Evolutionary conservation across 1,140 invertebrate genomes (phyloP).

Genomic region (Drosophila sechellia): DNA sequence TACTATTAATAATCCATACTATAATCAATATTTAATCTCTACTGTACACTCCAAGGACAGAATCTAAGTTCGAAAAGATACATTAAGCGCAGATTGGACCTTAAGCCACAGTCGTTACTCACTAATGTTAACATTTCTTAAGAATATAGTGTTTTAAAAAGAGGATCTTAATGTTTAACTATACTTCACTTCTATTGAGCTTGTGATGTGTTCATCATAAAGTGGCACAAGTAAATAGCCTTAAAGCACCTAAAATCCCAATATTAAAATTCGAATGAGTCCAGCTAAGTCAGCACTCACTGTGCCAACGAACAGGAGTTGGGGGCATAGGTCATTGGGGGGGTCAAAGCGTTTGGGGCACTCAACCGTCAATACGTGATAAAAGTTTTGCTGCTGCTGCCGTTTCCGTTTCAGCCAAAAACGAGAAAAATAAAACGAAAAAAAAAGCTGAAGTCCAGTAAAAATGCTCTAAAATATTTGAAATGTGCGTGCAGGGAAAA

Average conservation of each 20-base stretch:
- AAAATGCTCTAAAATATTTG: constrained; percentile 78
- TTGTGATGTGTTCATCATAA: no score
- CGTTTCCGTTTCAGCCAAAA: constrained; percentile 61
- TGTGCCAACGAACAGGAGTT: constrained; percentile 2
- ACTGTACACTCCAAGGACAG: constrained; percentile 7
- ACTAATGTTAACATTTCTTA: neutral
- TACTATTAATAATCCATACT: no score
- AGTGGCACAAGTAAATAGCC: no score
- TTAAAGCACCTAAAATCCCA: no score
- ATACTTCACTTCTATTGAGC: no score
- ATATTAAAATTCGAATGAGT: neutral
- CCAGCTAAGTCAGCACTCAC: constrained; percentile 1
- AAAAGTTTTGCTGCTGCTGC: constrained; percentile 69
- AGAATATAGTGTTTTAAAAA: neutral
- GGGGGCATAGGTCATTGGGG: constrained; percentile 5
- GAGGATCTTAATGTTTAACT: no score
- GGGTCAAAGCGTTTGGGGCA: constrained; percentile 53
- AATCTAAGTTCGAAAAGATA: constrained; percentile 11
- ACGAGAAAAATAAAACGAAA: neutral
- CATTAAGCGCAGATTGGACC: constrained; percentile 29
- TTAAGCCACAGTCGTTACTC: constrained; percentile 14
- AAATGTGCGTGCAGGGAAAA: constrained; percentile 69
- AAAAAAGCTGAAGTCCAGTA: constrained; percentile 46
- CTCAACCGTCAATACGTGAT: constrained; percentile 80
- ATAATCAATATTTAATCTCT: neutral